Evolutionary conservation across 2,888 invertebrate species (phyloP), one percentile per base, ranked within the genome.

Genomic region (Temnothorax ravouxi): DNA sequence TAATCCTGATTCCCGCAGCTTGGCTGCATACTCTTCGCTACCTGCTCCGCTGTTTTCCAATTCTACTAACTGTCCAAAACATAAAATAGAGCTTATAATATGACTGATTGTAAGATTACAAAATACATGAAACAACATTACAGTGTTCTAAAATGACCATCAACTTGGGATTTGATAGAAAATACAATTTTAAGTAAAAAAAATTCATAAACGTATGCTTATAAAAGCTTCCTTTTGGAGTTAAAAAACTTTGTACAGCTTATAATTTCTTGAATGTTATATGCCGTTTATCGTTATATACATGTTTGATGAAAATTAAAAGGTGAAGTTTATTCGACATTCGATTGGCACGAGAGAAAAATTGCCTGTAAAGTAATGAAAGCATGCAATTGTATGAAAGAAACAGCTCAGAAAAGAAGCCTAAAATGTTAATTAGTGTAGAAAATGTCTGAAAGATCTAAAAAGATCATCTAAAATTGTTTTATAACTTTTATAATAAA

Each of bases 31-130:
- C 92, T 98, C 97, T 90, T 97, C 97, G 87, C 97, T 96, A 93
- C 97, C 97, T 82, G 97, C 97, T 83, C 98, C 98, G 81, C 97
- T 97, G 84, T 97, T 96, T 94, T 98, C 98, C 95, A 98, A 96
- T 93, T 98, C 97, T 93, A 98, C 97, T 93, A 98, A 95, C 98
- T 98, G 94, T 3, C 91, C 25, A 56, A 38, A 25, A 84, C 8
- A 25, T 62, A 29, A 21, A 38, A 41, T 6, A 0, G 15, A 62
- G 11, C 18, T 81, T 75, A 54, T 56, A 75, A 62, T 9, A 59
- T 21, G 8, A 38, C 9, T 29, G 44, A 44, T 62, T n/a, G 11
- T 66, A 5, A 61, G 11, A 61, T 75, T 74, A 80, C 2, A 74
- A 34, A 34, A 34, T 44, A 44, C 11, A 38, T 61, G 13, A 76